A percentile compares a stretch with the other conserved stretches of the same genome.
Evolutionary conservation across 2,113 vertebrate species (phyloP).

Genomic region (Ptyas mucosa): DNA sequence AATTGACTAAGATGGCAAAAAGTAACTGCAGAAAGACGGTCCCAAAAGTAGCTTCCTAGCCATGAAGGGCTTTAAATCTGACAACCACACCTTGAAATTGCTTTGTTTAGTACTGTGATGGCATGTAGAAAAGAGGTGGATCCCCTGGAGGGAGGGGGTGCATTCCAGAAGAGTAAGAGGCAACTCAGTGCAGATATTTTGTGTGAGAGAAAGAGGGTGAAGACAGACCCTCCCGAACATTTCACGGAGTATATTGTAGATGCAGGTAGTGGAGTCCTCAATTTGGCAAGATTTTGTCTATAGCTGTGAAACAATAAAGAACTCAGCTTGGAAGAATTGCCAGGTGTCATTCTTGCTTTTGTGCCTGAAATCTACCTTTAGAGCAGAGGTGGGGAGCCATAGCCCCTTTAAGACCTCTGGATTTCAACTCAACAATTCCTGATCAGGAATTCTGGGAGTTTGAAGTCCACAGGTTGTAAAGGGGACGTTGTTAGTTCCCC

Average conservation of each 20-base stretch:
- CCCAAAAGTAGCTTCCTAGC: neutral
- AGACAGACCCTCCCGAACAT: neutral
- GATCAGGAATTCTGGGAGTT: no score
- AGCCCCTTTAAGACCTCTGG: no score
- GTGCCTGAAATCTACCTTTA: neutral
- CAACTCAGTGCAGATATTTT: neutral
- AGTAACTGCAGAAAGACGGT: neutral
- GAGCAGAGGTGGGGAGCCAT: no score
- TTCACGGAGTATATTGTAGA: no score
- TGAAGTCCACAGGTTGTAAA: no score
- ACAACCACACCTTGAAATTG: neutral
- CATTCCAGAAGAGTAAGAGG: neutral
- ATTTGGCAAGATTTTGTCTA: no score
- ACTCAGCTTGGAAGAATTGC: no score
- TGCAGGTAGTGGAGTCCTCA: no score
- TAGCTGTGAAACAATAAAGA: no score
- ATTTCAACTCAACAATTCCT: no score
- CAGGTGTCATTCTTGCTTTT: neutral
- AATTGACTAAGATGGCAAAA: neutral
- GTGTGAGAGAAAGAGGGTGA: neutral
- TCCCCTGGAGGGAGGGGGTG: neutral
- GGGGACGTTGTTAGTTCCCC: no score
- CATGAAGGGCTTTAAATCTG: neutral
- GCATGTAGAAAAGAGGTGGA: neutral
- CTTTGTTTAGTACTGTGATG: neutral